Evolutionary conservation across 2,113 vertebrate genomes (phyloP), one percentile per base, ranked within the genome.

Genomic region (Collichthys lucidus): DNA sequence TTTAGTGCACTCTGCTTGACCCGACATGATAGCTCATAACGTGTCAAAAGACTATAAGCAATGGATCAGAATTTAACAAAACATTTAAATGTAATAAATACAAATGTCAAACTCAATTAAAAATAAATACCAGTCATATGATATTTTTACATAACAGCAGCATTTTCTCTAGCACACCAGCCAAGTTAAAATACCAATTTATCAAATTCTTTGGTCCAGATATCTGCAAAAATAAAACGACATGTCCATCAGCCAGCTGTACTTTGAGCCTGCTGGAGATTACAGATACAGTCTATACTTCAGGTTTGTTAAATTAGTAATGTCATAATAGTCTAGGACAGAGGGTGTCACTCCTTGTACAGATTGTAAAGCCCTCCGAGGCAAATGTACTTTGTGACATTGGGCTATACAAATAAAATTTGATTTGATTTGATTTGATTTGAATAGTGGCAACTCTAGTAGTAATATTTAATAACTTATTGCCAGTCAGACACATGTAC

Each of bases 1-100:
- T 77, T 40, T 47, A 26, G 26, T 79, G 55, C 35, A 72, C 77
- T 78, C 55, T 72, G 82, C 65, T 69, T 47, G 73, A 80, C 76
- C 44, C 19, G 14, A 73, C 52, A 50, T 77, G 76, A 80, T 74
- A 70, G n/a, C 42, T 62, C 44, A 57, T 35, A 81, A 46, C 29
- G 35, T 70, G 53, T 86, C 67, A 79, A 76, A 85, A 82, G 68
- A 50, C n/a, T 16, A 52, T 26, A 73, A 46, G 44, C 42, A 14
- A 47, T 12, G 15, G 50, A 76, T 68, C 1, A n/a, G 31, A 52
- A 49, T 10, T 11, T 11, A 26, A 20, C 1, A 12, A 53, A 47
- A 11, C 1, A 0, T 31, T 60, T 60, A 15, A 26, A n/a, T 46
- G 0, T 3, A 73, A 57, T 47, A 56, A 17, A 62, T 42, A 35